Evolutionary conservation across 1,140 invertebrate species (phyloP).

Genomic region (Agrilus planipennis): DNA sequence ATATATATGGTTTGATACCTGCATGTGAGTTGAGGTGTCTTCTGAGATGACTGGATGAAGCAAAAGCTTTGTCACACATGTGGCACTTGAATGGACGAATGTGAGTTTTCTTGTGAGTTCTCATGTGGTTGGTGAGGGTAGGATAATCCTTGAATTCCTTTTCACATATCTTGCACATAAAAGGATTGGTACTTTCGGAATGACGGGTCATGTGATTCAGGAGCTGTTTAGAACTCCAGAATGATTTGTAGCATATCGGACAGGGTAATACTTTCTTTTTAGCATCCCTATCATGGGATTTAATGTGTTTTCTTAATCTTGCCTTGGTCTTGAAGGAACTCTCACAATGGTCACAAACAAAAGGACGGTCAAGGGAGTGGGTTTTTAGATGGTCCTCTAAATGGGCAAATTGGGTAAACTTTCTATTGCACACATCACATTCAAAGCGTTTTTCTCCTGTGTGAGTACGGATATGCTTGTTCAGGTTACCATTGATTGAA

Average conservation of each 20-base stretch:
- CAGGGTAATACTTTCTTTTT: slow-evolving; percentile 17
- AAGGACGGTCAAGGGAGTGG: slow-evolving; percentile 26
- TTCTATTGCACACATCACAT: slow-evolving; percentile 22
- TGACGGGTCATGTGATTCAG: slow-evolving; percentile 20
- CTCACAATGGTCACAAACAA: slow-evolving; percentile 21
- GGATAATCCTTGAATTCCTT: slow-evolving; percentile 20
- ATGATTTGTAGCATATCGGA: slow-evolving; percentile 18
- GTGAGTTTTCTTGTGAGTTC: slow-evolving; percentile 36
- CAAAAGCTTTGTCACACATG: slow-evolving; percentile 55
- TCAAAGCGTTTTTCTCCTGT: slow-evolving; percentile 26
- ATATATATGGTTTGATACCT: slow-evolving; percentile 22
- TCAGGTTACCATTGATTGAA: slow-evolving; percentile 28
- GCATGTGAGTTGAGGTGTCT: slow-evolving; percentile 26
- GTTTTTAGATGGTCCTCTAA: slow-evolving; percentile 27
- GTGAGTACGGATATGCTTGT: slow-evolving; percentile 26
- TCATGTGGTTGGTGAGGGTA: slow-evolving; percentile 20
- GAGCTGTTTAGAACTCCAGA: slow-evolving; percentile 19
- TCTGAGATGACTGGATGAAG: slow-evolving; percentile 18
- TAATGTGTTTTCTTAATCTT: slow-evolving; percentile 21
- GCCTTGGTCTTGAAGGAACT: slow-evolving; percentile 25
- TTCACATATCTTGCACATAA: slow-evolving; percentile 20
- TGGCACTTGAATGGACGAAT: slow-evolving; percentile 66
- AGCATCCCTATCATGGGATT: slow-evolving; percentile 16
- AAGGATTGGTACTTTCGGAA: slow-evolving; percentile 14
- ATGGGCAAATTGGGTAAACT: slow-evolving; percentile 27